Evolutionary conservation across 2,888 invertebrate species (phyloP).

Genomic region (Drosophila setosimentum): DNA sequence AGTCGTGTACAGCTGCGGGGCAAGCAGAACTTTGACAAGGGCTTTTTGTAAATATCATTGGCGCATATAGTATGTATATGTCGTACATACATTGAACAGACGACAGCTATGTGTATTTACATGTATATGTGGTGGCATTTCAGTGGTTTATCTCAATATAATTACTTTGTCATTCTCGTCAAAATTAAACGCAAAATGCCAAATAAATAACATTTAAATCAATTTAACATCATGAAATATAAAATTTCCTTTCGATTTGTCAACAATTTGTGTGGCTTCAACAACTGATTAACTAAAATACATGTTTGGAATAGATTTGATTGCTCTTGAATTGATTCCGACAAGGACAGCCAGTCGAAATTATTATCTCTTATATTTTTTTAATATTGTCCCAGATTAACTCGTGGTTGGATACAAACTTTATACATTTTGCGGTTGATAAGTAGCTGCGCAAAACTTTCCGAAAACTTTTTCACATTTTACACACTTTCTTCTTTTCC

Average conservation of each 20-base stretch:
- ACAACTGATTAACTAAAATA: background rate
- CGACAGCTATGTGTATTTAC: slow-evolving; percentile 6
- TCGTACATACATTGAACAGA: slow-evolving; percentile 28
- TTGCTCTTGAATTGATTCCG: background rate
- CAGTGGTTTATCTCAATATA: slow-evolving; percentile 28
- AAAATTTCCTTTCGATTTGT: slow-evolving; percentile 1
- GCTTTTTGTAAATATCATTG: slow-evolving; percentile 39
- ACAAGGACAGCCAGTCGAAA: background rate
- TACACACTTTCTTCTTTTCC: background rate
- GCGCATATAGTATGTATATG: background rate
- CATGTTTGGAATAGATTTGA: background rate
- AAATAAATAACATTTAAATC: slow-evolving; percentile 1
- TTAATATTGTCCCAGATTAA: background rate
- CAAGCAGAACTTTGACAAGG: slow-evolving; percentile 50
- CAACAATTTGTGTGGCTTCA: background rate
- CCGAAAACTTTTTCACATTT: background rate
- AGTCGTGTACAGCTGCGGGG: slow-evolving; percentile 57
- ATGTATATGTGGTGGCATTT: slow-evolving; percentile 17
- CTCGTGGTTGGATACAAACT: background rate
- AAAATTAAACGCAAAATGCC: slow-evolving; percentile 5
- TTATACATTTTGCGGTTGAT: slow-evolving; percentile 1
- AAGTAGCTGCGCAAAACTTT: background rate
- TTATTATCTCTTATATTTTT: background rate
- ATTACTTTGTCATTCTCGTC: slow-evolving; percentile 12
- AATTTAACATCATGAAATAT: slow-evolving; percentile 5